These are phyloP conservation scores for Machimus atricapillus DNA, from an alignment of 2,888 invertebrate species.

Conservation along the genomic window DNA sequence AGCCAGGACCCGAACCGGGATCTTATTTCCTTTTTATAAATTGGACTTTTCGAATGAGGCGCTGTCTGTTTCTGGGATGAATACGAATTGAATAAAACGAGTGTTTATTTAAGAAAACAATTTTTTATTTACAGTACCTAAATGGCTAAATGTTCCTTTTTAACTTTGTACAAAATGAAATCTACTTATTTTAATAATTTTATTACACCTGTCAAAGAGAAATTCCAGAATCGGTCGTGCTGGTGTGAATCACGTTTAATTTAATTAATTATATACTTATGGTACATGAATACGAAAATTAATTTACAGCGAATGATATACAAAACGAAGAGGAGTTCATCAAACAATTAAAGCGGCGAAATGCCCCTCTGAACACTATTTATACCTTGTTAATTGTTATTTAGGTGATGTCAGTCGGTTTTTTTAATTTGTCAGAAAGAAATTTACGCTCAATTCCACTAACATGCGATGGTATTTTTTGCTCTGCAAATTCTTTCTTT, in stretches of 20 bases:
- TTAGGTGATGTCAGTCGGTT: constrained; percentile 33
- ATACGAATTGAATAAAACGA: neutral
- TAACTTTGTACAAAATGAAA: constrained; percentile 41
- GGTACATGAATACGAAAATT: neutral
- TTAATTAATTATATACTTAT: neutral
- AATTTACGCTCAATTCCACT: neutral
- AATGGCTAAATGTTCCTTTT: constrained; percentile 14
- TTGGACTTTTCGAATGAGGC: no score
- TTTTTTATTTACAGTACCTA: constrained; percentile 30
- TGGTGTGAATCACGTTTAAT: neutral
- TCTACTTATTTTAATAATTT: constrained; percentile 2
- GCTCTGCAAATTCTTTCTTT: neutral
- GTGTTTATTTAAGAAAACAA: constrained; percentile 38
- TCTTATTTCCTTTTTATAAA: no score
- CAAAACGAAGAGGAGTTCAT: neutral
- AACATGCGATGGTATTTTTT: neutral
- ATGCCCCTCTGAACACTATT: constrained; percentile 13
- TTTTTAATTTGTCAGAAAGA: neutral
- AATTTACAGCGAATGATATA: neutral
- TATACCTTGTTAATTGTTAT: neutral
- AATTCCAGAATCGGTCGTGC: neutral
- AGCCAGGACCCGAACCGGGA: no score
- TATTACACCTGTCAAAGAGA: constrained; percentile 21
- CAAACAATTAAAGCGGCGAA: neutral
- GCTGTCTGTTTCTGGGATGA: no score